These are phyloP conservation scores for Pterobdella sp. DNA, from an alignment of 2,888 invertebrate genomes.

Conservation along the genomic window DNA sequence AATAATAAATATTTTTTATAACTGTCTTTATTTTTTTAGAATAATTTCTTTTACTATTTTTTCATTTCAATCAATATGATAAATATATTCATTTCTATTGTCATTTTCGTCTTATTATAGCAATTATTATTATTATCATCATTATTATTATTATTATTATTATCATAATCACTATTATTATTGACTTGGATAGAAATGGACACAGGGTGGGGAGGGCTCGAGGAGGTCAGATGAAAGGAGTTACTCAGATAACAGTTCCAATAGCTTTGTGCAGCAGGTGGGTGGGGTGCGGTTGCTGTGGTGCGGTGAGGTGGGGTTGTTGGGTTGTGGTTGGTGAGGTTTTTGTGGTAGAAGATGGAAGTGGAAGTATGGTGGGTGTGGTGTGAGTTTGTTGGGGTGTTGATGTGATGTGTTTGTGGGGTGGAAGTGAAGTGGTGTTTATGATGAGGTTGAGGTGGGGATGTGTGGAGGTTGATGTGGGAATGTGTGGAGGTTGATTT, in stretches of 20 bases:
- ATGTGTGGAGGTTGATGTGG: too few relatives aligned
- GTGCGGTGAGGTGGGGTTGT: neutral
- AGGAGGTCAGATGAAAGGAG: slow-evolving; percentile 21
- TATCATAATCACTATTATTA: too few relatives aligned
- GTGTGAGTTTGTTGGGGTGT: too few relatives aligned
- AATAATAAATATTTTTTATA: too few relatives aligned
- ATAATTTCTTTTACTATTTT: too few relatives aligned
- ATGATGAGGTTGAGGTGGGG: neutral
- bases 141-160: too few relatives aligned
- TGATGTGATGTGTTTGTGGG: too few relatives aligned
- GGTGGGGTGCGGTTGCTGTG: neutral
- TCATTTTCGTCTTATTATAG: neutral
- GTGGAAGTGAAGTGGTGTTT: neutral
- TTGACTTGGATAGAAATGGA: too few relatives aligned
- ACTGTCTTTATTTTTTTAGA: too few relatives aligned
- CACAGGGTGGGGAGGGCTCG: slow-evolving; percentile 12
- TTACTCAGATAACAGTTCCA: slow-evolving; percentile 24
- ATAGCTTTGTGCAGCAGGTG: slow-evolving; percentile 28
- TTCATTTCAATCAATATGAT: too few relatives aligned
- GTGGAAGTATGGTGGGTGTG: neutral
- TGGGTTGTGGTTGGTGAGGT: neutral
- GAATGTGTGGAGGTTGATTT: too few relatives aligned
- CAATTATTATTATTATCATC: too few relatives aligned
- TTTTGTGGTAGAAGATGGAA: neutral
- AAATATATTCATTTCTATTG: neutral